Conservation (phyloP, 1,140 invertebrate species). For the Heliconius hewitsoni region DNA sequence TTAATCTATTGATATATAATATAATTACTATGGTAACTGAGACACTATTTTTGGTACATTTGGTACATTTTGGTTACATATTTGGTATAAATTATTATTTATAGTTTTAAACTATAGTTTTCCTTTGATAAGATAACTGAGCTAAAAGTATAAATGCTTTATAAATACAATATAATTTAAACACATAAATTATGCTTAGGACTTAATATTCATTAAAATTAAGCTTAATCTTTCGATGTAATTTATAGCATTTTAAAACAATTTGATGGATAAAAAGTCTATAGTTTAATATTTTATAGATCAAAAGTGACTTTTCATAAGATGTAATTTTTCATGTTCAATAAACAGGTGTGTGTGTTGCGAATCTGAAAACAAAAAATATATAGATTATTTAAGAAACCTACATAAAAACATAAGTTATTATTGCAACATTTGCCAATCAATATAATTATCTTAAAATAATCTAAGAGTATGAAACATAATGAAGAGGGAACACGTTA, state of each 20-base stretch:
- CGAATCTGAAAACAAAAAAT: not conserved
- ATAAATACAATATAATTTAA: conserved; percentile 2
- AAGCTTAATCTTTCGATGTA: not conserved
- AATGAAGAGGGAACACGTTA: no score
- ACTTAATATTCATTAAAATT: not conserved
- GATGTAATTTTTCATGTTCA: not conserved
- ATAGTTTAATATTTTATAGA: not conserved
- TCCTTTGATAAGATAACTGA: not conserved
- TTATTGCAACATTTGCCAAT: not conserved
- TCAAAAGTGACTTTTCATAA: not conserved
- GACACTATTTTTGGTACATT: not conserved
- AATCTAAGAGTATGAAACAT: no score
- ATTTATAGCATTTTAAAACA: not conserved
- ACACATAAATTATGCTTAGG: not conserved
- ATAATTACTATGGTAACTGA: no score
- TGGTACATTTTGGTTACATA: not conserved
- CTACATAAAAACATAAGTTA: no score
- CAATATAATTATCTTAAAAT: no score
- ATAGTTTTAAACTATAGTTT: not conserved
- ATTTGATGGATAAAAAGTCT: no score
- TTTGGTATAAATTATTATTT: not conserved
- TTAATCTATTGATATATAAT: no score
- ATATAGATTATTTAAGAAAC: not conserved
- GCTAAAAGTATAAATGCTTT: not conserved
- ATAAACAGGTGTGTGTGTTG: not conserved